Base-by-base conservation (phyloP, 64 coral and sea anemone species). In the Stichodactyla mertensii region DNA sequence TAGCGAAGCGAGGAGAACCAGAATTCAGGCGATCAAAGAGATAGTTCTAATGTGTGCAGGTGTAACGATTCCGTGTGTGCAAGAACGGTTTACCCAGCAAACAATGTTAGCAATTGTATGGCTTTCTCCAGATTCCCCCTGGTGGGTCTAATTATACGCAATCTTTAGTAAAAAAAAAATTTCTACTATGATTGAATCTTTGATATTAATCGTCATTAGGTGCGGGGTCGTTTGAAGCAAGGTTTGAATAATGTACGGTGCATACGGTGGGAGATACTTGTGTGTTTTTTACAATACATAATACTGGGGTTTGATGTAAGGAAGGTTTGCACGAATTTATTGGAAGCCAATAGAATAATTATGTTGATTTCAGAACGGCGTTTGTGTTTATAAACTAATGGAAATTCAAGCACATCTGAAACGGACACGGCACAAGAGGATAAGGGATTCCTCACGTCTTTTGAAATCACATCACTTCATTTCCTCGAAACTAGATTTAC, bases 61-160 rank as follows among this genome's bases (percentile, higher is more conserved):
- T 81, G 78, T 14, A 81, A 55, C 52, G 26, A 74, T 74, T 74
- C 69, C 22, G 11, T 10, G 78, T 55, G 78, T 55, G 78, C 53
- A 81, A 54, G 53, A 20, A 53, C 78, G 51, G 51, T 81, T 81
- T 81, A 81, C 78, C 51, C 36, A 53, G 15, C 16, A 81, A 52
- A 81, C 78, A 81, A 81, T 81, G 16, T 15, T 55, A 52, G 78
- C 53, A 81, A 55, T 81, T 81, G 51, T 81, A 81, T 81, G 78
- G 78, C 51, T 81, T 81, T 81, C 53, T 53, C 78, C 53, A 53
- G 36, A 81, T 53, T 81, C 78, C 78, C 78, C 78, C 78, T 31
- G 53, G 78, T 81, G 78, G 53, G 78, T 19, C 78, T 24, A n/a
- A 86, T 67, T 64, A 86, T 66, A 66, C 61, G 19, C 59, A 67